phyloP scores from a whole-genome alignment of 2,888 invertebrate species.

The Boloria selene region DNA sequence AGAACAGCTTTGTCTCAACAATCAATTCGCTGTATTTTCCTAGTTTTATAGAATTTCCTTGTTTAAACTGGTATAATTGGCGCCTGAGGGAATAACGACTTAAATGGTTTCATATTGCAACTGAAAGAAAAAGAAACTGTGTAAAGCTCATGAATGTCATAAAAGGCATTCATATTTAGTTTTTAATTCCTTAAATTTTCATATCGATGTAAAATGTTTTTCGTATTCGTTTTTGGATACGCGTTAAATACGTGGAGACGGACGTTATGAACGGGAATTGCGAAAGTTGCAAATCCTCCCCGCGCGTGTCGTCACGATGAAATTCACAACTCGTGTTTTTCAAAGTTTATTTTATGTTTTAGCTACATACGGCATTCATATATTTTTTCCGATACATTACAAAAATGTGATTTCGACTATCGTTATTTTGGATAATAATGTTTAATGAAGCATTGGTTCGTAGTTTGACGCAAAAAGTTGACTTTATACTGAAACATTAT shows the following conservation, averaged over 20 bases:
- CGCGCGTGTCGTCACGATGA: conserved; percentile 38
- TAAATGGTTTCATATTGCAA: conserved; percentile 23
- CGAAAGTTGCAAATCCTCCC: conserved; percentile 45
- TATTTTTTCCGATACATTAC: too few species aligned
- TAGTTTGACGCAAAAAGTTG: too few species aligned
- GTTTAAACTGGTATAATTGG: conserved; percentile 33
- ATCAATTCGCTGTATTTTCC: conserved; percentile 19
- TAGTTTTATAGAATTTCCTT: conserved; percentile 27
- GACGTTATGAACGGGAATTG: conserved; percentile 38
- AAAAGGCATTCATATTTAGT: background rate
- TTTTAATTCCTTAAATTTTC: background rate
- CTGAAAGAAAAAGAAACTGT: background rate
- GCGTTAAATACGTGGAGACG: conserved; percentile 26
- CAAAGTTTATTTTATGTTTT: conserved; percentile 48
- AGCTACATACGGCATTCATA: too few species aligned
- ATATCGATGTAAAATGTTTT: background rate
- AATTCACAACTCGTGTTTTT: conserved; percentile 51
- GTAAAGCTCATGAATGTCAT: background rate
- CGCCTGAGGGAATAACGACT: conserved; percentile 24
- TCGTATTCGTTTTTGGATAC: background rate
- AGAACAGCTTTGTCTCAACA: conserved; percentile 26
- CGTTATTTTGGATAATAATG: too few species aligned
- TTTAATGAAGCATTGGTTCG: too few species aligned
- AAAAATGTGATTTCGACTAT: too few species aligned
- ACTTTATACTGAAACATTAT: too few species aligned